Conservation (phyloP, 2,113 vertebrate genomes). For the Chloropsis cyanopogon region DNA sequence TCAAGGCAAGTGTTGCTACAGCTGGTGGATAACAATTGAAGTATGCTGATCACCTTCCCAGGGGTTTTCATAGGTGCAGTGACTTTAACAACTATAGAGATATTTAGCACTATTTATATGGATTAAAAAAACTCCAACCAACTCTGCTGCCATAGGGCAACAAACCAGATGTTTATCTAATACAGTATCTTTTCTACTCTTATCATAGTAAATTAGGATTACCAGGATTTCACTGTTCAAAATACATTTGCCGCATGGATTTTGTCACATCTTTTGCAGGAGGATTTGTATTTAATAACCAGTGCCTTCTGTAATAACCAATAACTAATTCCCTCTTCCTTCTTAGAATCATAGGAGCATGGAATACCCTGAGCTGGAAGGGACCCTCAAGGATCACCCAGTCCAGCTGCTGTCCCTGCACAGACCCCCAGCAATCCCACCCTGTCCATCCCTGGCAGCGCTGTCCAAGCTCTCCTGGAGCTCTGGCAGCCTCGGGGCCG, state of each 20-base stretch:
- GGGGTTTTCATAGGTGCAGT: not conserved
- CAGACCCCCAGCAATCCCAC: not conserved
- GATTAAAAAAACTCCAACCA: not conserved
- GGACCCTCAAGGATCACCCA: rapidly evolving
- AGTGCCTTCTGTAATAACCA: not conserved
- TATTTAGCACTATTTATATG: not conserved
- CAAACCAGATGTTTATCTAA: not conserved
- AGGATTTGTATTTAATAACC: not conserved
- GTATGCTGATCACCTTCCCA: not conserved
- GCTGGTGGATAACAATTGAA: not conserved
- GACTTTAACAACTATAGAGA: not conserved
- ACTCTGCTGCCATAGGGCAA: not conserved
- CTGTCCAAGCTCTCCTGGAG: not conserved
- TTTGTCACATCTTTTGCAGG: not conserved
- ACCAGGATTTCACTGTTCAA: not conserved
- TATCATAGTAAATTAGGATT: not conserved
- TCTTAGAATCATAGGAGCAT: not conserved
- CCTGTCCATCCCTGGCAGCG: rapidly evolving
- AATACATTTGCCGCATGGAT: not conserved
- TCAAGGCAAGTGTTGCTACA: not conserved
- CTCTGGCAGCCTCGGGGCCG: not conserved
- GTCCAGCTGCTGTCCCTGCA: not conserved
- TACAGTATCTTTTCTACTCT: not conserved
- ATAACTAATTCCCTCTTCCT: not conserved
- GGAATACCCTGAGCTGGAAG: not conserved